Base-by-base conservation (phyloP, 2,888 invertebrate genomes). In the Drosophila rubida region DNA sequence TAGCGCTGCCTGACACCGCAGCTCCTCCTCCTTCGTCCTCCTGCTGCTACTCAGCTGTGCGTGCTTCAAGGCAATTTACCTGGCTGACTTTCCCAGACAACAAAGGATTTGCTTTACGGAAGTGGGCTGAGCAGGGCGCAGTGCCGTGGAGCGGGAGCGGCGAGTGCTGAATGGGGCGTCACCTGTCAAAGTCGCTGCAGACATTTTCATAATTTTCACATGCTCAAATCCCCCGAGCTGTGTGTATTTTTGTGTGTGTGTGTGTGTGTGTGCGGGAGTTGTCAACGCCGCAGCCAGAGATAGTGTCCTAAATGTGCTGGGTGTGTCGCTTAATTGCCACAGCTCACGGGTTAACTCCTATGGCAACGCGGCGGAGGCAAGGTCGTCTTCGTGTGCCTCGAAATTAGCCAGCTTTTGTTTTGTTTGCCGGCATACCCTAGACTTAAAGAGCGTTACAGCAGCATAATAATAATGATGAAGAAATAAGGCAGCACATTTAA, bases 171-270 rank as follows among this genome's bases (percentile, higher is more conserved):
- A 25, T 5, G 30, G 13, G 54, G 27, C 44, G 23, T 45, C 58
- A 75, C 64, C 72, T 82, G 80, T 79, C 83, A 85, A 60, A 69
- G 64, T 68, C 48, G 54, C 73, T 50, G 61, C 74, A 78, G 70
- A 68, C 77, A 87, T 73, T 81, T 84, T 76, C 82, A 81, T 79
- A 75, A 87, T 81, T 77, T 75, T 84, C 86, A 87, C 79, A 81
- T 85, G 87, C 67, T 70, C 35, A 57, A 64, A 62, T 62, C 69
- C 69, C 67, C 60, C 55, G 50, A 49, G 73, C 7, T 32, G 32
- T 32, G 32, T 32, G 32, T 32, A 11, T 30, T 7, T 27, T 1
- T 2, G 3, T 59, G 51, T 70, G 61, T 58, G 68, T 64, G 73
- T 23, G 37, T 32, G 76, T 60, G 53, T 66, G 73, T 53, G 68